Percentiles rank a stretch among this genome's conserved stretches.
Conservation (phyloP, 2,888 invertebrate species). For the Stenolophus ochropezus region DNA sequence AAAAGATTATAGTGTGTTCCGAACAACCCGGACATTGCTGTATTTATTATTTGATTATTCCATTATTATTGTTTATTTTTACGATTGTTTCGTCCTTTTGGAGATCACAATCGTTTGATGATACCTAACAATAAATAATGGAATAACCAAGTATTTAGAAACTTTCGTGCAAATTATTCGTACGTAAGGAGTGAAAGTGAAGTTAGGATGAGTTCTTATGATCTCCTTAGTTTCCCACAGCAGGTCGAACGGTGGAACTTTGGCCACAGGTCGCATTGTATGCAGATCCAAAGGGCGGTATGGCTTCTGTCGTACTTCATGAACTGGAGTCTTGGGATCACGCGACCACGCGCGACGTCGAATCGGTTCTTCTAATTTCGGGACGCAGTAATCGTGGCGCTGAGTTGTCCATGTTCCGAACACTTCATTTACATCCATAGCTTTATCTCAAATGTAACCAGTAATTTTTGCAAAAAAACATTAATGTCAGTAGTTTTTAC, state of each 20-base stretch:
- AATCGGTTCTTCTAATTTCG: slow-evolving; percentile 6
- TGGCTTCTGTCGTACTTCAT: slow-evolving; percentile 62
- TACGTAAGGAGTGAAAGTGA: slow-evolving; percentile 60
- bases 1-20: too few relatives aligned
- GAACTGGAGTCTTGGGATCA: slow-evolving; percentile 55
- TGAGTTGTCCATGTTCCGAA: slow-evolving; percentile 68
- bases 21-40: too few relatives aligned
- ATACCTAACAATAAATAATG: too few relatives aligned
- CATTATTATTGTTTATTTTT: too few relatives aligned
- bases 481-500: too few relatives aligned
- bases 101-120: too few relatives aligned
- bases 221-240: slow-evolving; percentile 68
- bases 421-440: slow-evolving; percentile 49
- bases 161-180: too few relatives aligned
- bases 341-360: slow-evolving; percentile 8
- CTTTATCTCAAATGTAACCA: too few relatives aligned
- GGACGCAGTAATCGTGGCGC: slow-evolving; percentile 66
- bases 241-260: slow-evolving; percentile 69
- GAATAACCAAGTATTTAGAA: too few relatives aligned
- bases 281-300: slow-evolving; percentile 66
- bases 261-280: slow-evolving; percentile 65
- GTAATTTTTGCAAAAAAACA: too few relatives aligned
- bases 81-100: too few relatives aligned
- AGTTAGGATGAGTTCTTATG: slow-evolving; percentile 66
- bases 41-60: too few relatives aligned